phyloP scores from a whole-genome alignment of 2,888 invertebrate species.

The Byasa hedistus region DNA sequence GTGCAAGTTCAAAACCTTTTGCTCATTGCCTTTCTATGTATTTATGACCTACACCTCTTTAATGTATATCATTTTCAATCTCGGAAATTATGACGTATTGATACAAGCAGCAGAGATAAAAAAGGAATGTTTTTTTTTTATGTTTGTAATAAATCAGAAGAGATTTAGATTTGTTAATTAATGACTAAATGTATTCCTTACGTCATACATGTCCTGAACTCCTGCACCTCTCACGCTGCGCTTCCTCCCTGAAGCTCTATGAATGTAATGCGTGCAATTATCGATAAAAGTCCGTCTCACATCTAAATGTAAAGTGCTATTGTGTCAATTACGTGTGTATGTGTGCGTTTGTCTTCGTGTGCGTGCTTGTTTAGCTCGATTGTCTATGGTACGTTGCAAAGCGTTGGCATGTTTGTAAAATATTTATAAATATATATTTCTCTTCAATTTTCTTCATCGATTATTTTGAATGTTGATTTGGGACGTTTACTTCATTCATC shows the following conservation, averaged over 20 bases:
- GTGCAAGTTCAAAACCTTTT: constrained; percentile 30
- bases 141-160: background rate
- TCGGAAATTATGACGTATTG: constrained; percentile 3
- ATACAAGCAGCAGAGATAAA: background rate
- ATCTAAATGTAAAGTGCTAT: constrained; percentile 54
- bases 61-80: background rate
- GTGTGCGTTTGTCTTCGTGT: constrained; percentile 44
- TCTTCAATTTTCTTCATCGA: background rate
- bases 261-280: constrained; percentile 40
- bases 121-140: background rate
- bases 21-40: constrained; percentile 72
- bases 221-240: constrained; percentile 30
- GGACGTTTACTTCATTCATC: no score
- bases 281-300: constrained; percentile 51
- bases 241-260: constrained; percentile 47
- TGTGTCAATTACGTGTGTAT: constrained; percentile 64
- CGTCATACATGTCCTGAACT: background rate
- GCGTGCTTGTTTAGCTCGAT: constrained; percentile 41
- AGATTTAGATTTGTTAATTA: background rate
- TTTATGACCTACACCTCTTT: constrained; percentile 40
- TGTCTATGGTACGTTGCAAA: constrained; percentile 12
- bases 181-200: background rate
- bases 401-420: constrained; percentile 1
- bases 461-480: background rate
- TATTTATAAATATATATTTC: background rate